Conservation (phyloP, 1,140 invertebrate genomes). For the Drosophila yakuba region DNA sequence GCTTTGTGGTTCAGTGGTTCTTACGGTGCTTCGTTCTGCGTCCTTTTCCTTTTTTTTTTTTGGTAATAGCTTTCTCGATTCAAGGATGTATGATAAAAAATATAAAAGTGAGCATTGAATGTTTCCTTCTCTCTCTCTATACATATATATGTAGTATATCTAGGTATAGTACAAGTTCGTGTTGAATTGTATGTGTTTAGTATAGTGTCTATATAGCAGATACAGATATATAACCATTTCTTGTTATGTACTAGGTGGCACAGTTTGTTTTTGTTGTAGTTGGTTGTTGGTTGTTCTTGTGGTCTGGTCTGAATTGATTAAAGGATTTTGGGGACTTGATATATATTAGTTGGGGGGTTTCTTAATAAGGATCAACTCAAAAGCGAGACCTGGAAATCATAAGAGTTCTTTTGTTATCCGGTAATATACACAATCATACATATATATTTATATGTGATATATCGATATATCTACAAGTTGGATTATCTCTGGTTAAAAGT, state of each 20-base stretch:
- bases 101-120: slow-evolving; percentile 79
- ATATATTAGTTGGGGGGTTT: slow-evolving; percentile 14
- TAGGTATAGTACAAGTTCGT: slow-evolving; percentile 55
- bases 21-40: slow-evolving; percentile 65
- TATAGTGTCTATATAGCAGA: slow-evolving; percentile 57
- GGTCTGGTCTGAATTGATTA: slow-evolving; percentile 54
- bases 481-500: slow-evolving; percentile 68
- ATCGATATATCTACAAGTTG: slow-evolving; percentile 57
- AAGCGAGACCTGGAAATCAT: slow-evolving; percentile 65
- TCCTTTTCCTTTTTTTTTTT: slow-evolving; percentile 7
- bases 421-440: slow-evolving; percentile 75
- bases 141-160: slow-evolving; percentile 21
- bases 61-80: slow-evolving; percentile 42
- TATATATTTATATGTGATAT: slow-evolving; percentile 51
- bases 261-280: slow-evolving; percentile 71
- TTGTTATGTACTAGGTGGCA: slow-evolving; percentile 83
- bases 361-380: slow-evolving; percentile 44
- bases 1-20: slow-evolving; percentile 61
- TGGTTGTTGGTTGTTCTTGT: slow-evolving; percentile 42
- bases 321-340: slow-evolving; percentile 15
- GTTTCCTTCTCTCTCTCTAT: slow-evolving; percentile 42
- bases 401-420: slow-evolving; percentile 42
- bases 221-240: slow-evolving; percentile 77
- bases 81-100: slow-evolving; percentile 74
- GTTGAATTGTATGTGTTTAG: slow-evolving; percentile 42